These are phyloP conservation scores for Lytechinus variegatus DNA, from an alignment of 35 echinoderm and acorn worm species.

Conservation along the genomic window DNA sequence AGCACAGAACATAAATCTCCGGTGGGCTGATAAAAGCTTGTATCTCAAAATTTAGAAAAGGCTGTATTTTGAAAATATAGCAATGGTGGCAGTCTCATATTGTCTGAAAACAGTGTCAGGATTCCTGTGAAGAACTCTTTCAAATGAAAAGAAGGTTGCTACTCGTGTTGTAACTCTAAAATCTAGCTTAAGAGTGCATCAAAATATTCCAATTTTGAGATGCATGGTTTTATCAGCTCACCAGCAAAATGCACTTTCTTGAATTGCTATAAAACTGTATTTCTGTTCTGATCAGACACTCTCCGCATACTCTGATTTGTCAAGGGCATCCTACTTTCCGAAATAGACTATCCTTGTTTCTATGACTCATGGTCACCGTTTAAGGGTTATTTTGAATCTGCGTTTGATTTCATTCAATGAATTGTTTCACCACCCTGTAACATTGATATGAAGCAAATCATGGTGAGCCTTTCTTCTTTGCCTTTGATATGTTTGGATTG, in stretches of 20 bases:
- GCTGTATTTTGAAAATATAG: too few species aligned
- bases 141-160: too few species aligned
- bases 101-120: too few species aligned
- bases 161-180: too few species aligned
- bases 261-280: not conserved
- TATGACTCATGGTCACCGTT: not conserved
- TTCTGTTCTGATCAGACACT: not conserved
- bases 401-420: not conserved
- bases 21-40: too few species aligned
- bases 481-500: not conserved
- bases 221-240: too few species aligned
- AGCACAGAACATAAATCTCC: too few species aligned
- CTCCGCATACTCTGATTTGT: not conserved
- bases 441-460: slow-evolving; percentile 4
- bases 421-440: not conserved
- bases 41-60: too few species aligned
- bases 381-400: not conserved
- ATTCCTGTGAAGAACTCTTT: too few species aligned
- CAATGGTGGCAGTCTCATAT: too few species aligned
- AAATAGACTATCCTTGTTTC: not conserved
- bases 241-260: not conserved
- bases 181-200: too few species aligned
- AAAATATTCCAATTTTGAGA: too few species aligned
- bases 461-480: not conserved
- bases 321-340: not conserved